Evolutionary conservation across 2,797 vertebrate genomes (phyloP), one percentile per base, ranked within the genome.

Genomic region (Manis crassicaudata): DNA sequence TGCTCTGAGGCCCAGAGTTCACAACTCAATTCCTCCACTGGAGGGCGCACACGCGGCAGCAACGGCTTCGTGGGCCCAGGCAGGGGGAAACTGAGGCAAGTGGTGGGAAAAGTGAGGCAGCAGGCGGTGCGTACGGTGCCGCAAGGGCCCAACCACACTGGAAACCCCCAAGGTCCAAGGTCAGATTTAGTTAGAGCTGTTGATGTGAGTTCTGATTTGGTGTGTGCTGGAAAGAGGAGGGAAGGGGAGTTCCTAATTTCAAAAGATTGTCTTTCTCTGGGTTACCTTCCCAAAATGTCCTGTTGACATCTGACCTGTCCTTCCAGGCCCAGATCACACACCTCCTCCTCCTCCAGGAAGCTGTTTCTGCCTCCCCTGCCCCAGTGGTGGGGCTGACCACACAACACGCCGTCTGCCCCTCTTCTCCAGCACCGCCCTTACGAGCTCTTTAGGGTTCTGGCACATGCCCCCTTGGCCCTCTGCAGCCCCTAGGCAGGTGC

Each of bases 51-150:
- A n/a, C 0, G 0, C 0, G 32, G 43, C 70, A 76, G 81, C 65
- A 25, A 65, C 0, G n/a, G 35, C 16, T n/a, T 32, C 86, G 0
- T 0, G 3, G 23, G 63, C 16, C 35, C 29, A 13, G 10, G 52
- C 25, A 73, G 4, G 11, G 67, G 95, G 88, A 96, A 85, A 94
- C 93, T 25, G 68, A 94, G 85, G 90, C 93, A 72, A 92, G 6
- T 4, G 11, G 21, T 10, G 27, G 29, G n/a, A 0, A 18, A 18
- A 56, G 17, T 14, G 8, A 52, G 46, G 29, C 6, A 1, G 32
- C 65, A 17, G 40, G 37, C 46, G 25, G 54, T 2, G 17, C 43
- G 6, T 18, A 67, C 72, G 73, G 37, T 5, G 14, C 6, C 65
- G 27, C 58, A 20, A 43, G 62, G 2, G 32, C 27, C 16, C 1